Percentiles rank a stretch among this genome's conserved stretches.
These are phyloP conservation scores for Amphiura filiformis DNA, from an alignment of 35 echinoderm and acorn worm species.

Conservation along the genomic window DNA sequence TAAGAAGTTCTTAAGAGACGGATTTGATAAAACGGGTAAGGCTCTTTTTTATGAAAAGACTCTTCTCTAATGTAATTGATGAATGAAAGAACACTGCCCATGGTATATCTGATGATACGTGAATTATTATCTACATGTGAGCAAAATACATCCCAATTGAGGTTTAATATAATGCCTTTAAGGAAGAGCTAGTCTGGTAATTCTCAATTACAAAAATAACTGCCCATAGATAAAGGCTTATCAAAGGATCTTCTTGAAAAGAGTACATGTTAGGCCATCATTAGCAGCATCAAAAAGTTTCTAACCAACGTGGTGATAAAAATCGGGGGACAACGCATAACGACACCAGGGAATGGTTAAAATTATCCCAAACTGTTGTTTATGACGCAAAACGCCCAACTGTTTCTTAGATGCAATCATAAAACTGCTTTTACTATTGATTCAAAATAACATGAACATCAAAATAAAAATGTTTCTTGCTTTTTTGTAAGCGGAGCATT, in stretches of 20 bases:
- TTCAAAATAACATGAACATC: neutral
- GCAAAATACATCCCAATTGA: neutral
- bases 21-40: neutral
- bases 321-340: neutral
- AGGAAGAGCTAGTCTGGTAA: neutral
- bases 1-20: neutral
- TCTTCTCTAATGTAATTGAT: neutral
- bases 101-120: neutral
- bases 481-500: too few species aligned
- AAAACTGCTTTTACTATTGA: neutral
- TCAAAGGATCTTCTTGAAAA: neutral
- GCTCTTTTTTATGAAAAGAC: neutral
- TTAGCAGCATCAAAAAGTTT: neutral
- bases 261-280: neutral
- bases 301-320: neutral
- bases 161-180: slow-evolving; percentile 4
- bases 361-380: neutral
- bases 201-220: slow-evolving; percentile 9
- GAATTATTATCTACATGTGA: neutral
- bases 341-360: neutral
- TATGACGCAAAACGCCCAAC: neutral
- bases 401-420: neutral
- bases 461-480: neutral
- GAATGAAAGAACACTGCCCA: neutral
- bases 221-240: neutral